Evolutionary conservation across 2,113 vertebrate genomes (phyloP).

Genomic region (Gnathonemus longibarbis): DNA sequence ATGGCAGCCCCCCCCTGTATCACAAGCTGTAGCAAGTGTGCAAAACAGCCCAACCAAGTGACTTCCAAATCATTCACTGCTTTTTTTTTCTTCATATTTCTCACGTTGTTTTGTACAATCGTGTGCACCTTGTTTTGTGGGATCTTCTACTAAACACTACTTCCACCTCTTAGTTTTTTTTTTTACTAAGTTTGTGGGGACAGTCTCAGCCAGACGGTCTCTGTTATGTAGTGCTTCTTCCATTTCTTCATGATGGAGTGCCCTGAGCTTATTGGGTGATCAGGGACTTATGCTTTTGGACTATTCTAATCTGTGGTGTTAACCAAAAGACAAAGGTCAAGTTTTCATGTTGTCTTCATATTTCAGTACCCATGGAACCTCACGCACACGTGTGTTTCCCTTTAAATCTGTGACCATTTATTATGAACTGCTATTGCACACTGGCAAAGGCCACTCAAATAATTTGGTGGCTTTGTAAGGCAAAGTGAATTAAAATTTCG

Average conservation of each 20-base stretch:
- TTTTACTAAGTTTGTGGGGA: background rate
- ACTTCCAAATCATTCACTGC: background rate
- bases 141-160: background rate
- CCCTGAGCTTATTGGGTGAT: background rate
- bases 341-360: background rate
- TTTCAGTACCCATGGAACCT: background rate
- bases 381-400: background rate
- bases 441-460: background rate
- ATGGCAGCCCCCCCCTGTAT: background rate
- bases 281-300: background rate
- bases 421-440: background rate
- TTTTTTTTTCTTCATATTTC: background rate
- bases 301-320: background rate
- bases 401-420: background rate
- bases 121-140: background rate
- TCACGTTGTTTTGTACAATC: background rate
- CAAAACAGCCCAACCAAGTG: background rate
- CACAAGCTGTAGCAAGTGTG: background rate
- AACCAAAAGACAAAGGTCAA: background rate
- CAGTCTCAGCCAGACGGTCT: background rate
- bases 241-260: background rate
- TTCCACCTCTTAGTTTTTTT: background rate
- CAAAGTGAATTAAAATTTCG: background rate
- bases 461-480: background rate
- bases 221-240: background rate